Percentiles rank a stretch among this genome's conserved stretches.
These are phyloP conservation scores for Epizoanthus stellaris DNA, from an alignment of 92 coral and sea anemone species.

Conservation along the genomic window DNA sequence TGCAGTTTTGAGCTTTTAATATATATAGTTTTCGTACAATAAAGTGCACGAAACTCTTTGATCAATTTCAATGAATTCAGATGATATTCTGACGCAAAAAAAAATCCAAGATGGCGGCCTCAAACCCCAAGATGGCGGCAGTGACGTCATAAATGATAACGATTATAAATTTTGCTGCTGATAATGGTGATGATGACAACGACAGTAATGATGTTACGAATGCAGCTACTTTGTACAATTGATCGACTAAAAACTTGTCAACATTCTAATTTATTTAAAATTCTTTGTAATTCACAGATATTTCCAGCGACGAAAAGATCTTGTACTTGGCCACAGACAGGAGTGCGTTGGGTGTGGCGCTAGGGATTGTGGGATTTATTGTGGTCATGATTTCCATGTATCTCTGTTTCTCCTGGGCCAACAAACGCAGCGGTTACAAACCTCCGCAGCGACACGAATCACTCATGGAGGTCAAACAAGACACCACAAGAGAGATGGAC, in stretches of 20 bases:
- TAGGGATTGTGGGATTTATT: conserved; percentile 71
- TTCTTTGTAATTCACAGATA: conserved; percentile 21
- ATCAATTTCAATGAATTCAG: too few species aligned
- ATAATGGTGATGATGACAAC: too few species aligned
- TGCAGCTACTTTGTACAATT: neutral
- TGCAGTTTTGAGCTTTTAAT: too few species aligned
- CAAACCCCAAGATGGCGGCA: too few species aligned
- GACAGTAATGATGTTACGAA: neutral
- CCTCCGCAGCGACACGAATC: conserved; percentile 29
- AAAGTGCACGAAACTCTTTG: too few species aligned
- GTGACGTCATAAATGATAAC: too few species aligned
- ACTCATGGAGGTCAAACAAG: conserved; percentile 20
- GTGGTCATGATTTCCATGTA: conserved; percentile 52
- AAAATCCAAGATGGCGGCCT: too few species aligned
- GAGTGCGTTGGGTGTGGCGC: conserved; percentile 66
- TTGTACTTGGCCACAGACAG: conserved; percentile 49
- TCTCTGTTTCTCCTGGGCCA: conserved; percentile 66
- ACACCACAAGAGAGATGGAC: conserved; percentile 20
- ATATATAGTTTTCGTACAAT: too few species aligned
- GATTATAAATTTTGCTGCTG: too few species aligned
- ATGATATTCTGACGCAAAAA: too few species aligned
- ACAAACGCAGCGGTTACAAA: conserved; percentile 58
- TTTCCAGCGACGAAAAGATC: conserved; percentile 22
- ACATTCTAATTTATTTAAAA: neutral
- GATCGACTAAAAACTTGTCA: neutral